Evolutionary conservation across 2,113 vertebrate species (phyloP), one percentile per base, ranked within the genome.

Genomic region (Oryzias celebensis): DNA sequence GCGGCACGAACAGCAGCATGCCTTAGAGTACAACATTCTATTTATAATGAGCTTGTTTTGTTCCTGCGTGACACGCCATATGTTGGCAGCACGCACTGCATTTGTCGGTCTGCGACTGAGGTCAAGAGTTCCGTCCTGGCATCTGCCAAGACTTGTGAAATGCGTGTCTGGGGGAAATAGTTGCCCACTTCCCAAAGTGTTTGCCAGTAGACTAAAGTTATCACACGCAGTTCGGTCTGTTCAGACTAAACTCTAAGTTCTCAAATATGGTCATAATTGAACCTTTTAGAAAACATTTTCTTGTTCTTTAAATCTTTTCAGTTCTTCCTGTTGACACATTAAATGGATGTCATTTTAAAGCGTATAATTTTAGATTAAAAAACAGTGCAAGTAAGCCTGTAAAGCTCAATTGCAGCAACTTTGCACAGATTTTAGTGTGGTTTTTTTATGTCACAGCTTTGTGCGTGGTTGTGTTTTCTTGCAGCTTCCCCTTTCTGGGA

Each of bases 51-150:
- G 79, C 52, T 57, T 80, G 74, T 54, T 56, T 14, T 80, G 70
- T 60, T 76, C 63, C 31, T 65, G 69, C 26, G 23, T 65, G 67
- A 68, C 62, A 15, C 4, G 52, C 83, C 80, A 84, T 85, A 83
- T 85, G 85, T 58, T 63, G 71, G 69, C 80, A 64, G 65, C 71
- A 47, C 55, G 82, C 59, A 36, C 44, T 43, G 18, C 74, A 77
- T 75, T 81, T 82, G 82, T 78, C 78, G 78, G 81, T 83, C 80
- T 75, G 46, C 1, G 43, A 24, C 67, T 13, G 52, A 82, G 83
- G 84, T 87, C 83, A 52, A 78, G 62, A 49, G 62, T 17, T 36
- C 13, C 36, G 46, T 79, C 67, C 64, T 28, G 36, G 58, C 76
- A 42, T 81, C 75, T 50, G 61, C 23, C 42, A 42, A 26, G 8